Evolutionary conservation across 1,140 invertebrate genomes (phyloP).

Genomic region (Aphis craccivora): DNA sequence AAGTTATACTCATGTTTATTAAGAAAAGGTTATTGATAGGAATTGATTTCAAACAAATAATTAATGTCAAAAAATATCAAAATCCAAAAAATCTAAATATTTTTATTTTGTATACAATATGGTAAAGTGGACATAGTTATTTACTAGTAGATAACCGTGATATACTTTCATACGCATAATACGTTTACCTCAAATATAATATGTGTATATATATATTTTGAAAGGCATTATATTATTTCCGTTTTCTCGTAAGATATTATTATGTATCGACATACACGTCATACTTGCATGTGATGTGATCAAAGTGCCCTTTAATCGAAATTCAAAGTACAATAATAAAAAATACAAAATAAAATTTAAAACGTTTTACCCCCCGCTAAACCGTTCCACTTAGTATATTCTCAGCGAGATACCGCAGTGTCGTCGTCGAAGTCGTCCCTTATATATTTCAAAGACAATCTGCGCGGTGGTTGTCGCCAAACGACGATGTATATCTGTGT

Average conservation of each 20-base stretch:
- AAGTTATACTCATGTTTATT: too few relatives aligned
- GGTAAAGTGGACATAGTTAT: not conserved
- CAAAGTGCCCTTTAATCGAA: conserved; percentile 49
- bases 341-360: conserved; percentile 11
- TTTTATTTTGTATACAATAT: not conserved
- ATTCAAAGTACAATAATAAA: conserved; percentile 31
- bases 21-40: too few relatives aligned
- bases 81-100: not conserved
- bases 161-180: not conserved
- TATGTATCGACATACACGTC: conserved; percentile 32
- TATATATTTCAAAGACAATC: conserved; percentile 19
- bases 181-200: not conserved
- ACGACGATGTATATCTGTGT: not conserved
- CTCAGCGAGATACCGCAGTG: conserved; percentile 17
- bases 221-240: not conserved
- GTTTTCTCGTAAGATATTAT: not conserved
- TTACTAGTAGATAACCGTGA: not conserved
- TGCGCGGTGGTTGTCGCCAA: not conserved
- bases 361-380: conserved; percentile 47
- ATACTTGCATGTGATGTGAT: conserved; percentile 35
- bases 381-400: not conserved
- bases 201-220: not conserved
- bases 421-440: not conserved
- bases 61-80: not conserved
- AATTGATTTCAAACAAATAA: too few relatives aligned